Evolutionary conservation across 2,797 vertebrate genomes (phyloP), one percentile per base, ranked within the genome.

Genomic region (Sebastes oblongus): DNA sequence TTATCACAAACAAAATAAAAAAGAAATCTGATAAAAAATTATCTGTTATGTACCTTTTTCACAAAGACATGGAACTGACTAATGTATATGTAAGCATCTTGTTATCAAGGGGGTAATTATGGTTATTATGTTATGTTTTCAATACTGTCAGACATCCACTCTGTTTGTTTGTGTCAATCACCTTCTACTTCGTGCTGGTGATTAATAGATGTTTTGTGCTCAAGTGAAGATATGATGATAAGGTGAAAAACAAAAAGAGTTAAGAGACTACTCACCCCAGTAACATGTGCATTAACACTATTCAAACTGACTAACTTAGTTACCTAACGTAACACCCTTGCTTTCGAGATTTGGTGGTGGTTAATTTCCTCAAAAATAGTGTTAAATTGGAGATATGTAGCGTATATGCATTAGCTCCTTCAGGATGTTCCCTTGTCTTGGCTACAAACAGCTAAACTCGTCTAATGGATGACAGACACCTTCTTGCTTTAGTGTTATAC

Each of bases 361-460:
- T 46, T 72, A 3, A 20, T 27, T 34, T 4, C 27, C 65, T 71
- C 5, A 2, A 8, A 59, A 29, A 29, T 3, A 16, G 4, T 7
- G 16, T 75, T 20, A 9, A 9, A 34, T 3, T 11, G 5, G 11
- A 42, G n/a, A 46, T 4, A 0, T 1, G 36, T 46, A 2, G 5
- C 20, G 11, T 36, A 2, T 8, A n/a, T 8, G 60, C 12, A 1
- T 14, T 2, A 29, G 13, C 7, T 58, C 1, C 12, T n/a, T n/a
- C 13, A 1, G 2, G 3, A 14, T 46, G 25, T n/a, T 52, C 32
- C 69, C 52, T 52, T 20, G n/a, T 27, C 24, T 16, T 68, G 27
- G 18, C 67, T 71, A 24, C 30, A 75, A 65, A 30, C 2, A 74
- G 69, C 61, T 32, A 2, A 64, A 73, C 67, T 67, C 52, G 6